Conservation (phyloP, 2,113 vertebrate genomes). For the Aptenodytes forsteri region DNA sequence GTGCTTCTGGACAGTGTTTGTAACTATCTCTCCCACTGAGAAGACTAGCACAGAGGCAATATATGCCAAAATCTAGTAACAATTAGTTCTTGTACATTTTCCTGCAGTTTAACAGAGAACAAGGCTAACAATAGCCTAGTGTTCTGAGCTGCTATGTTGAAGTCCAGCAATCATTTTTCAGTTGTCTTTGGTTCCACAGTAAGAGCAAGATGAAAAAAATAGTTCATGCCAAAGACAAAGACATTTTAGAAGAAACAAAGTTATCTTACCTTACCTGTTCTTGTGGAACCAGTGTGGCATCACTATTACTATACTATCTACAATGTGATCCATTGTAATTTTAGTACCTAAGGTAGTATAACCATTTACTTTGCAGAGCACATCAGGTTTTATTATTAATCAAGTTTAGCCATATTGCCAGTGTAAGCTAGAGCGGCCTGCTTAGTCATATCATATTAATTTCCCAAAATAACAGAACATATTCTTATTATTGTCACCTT, state of each 20-base stretch:
- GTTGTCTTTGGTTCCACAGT: background rate
- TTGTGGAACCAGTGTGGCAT: background rate
- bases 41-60: background rate
- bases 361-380: background rate
- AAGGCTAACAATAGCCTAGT: constrained; percentile 8
- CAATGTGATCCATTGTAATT: background rate
- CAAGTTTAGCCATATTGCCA: background rate
- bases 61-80: background rate
- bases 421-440: background rate
- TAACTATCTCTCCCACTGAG: background rate
- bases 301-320: background rate
- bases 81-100: constrained; percentile 17
- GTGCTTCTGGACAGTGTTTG: background rate
- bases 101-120: background rate
- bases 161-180: background rate
- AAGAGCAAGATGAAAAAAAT: background rate
- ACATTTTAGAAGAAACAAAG: background rate
- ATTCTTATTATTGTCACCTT: background rate
- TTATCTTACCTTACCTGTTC: background rate
- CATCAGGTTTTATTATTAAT: background rate
- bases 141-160: background rate
- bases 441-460: background rate
- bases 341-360: background rate
- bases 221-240: background rate
- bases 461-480: background rate